Evolutionary conservation across 2,888 invertebrate genomes (phyloP), one percentile per base, ranked within the genome.

Genomic region (Girardia tigrina): DNA sequence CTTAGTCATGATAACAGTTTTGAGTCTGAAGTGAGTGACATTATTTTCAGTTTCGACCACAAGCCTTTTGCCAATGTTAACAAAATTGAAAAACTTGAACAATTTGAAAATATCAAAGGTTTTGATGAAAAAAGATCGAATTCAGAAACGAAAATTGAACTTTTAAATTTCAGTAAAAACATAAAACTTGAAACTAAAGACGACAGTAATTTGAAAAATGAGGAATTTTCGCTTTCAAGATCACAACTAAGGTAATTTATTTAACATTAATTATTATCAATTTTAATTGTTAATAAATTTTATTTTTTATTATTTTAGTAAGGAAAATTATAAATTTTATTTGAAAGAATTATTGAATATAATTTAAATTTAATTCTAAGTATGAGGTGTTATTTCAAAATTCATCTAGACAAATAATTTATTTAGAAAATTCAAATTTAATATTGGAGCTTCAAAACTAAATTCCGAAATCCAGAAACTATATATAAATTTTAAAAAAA

Each of bases 1-100:
- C 56, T 56, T 16, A 56, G 56, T 56, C 56, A 56, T 56, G 56
- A 56, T n/a, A 56, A 56, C n/a, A 56, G 56, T 56, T 56, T 56
- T 56, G 56, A 56, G 23, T 56, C 56, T 56, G 56, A 56, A 16
- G 56, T 56, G 6, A 56, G 56, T 56, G 56, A 56, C 23, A 56
- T 56, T 56, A 56, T 56, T 12, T 56, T 56, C n/a, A 56, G 56
- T 56, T 56, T 23, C 4, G 56, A 56, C 23, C 56, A 56, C 23
- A 56, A 56, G 56, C 56, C 56, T 56, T 56, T 56, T 16, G 23
- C n/a, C n/a, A 56, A 56, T 56, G 20, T 23, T 20, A 56, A 12
- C n/a, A 56, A 56, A 56, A 56, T 56, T 16, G 8, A 56, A 8
- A 56, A 56, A 56, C 56, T n/a, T 4, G 56, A 56, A 56, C 4